A percentile compares a stretch with the other conserved stretches of the same genome.
Conservation (phyloP, 2,113 vertebrate species). For the Myotis brandtii region DNA sequence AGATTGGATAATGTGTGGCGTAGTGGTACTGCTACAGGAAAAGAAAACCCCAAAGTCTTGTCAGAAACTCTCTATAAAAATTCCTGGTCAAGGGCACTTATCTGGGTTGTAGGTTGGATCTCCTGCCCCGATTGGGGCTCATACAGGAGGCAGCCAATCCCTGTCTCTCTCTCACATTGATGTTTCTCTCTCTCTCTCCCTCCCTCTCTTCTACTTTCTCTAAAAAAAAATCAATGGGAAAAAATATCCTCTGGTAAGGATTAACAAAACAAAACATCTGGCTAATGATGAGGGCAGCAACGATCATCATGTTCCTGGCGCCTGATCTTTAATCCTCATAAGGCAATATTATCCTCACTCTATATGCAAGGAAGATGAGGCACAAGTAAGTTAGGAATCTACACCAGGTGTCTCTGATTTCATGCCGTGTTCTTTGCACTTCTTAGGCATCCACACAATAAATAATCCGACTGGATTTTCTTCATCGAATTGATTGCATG, state of each 20-base stretch:
- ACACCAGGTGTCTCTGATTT: background rate
- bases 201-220: too few relatives aligned
- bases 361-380: background rate
- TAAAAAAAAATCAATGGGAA: too few relatives aligned
- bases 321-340: background rate
- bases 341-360: background rate
- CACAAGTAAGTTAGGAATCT: background rate
- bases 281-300: background rate
- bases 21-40: background rate
- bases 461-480: background rate
- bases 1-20: background rate
- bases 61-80: background rate
- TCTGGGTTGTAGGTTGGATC: too few relatives aligned
- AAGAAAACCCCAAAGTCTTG: background rate
- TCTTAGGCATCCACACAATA: background rate
- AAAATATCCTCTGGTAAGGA: too few relatives aligned
- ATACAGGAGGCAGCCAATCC: too few relatives aligned
- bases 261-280: background rate
- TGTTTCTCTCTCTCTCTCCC: too few relatives aligned
- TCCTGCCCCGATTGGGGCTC: too few relatives aligned
- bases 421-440: background rate
- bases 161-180: too few relatives aligned
- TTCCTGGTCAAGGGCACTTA: background rate
- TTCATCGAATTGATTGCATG: background rate
- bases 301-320: background rate